Conservation (phyloP, 1,140 invertebrate genomes). For the Mya arenaria region DNA sequence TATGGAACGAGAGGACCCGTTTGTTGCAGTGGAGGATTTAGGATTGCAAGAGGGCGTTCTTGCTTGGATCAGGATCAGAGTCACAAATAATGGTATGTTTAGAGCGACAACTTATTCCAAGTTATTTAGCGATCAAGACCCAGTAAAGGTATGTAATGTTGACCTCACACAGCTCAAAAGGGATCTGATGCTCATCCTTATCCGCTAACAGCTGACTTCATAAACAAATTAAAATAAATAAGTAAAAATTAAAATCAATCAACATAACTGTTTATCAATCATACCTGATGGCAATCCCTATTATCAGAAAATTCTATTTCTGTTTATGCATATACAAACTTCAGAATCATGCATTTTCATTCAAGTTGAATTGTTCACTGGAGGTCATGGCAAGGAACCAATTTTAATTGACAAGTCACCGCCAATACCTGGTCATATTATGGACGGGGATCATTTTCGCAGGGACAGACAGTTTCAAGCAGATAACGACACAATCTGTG, state of each 20-base stretch:
- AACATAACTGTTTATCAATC: no score
- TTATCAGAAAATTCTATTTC: no score
- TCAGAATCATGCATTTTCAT: neutral
- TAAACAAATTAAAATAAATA: no score
- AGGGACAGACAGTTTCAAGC: conserved; percentile 54
- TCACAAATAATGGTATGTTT: conserved; percentile 68
- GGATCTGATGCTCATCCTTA: no score
- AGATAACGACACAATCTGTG: conserved; percentile 52
- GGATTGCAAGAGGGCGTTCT: conserved; percentile 60
- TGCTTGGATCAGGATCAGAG: conserved; percentile 65
- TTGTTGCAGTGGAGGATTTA: conserved; percentile 63
- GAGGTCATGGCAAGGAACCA: conserved; percentile 55
- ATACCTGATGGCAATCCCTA: no score
- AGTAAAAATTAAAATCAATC: no score
- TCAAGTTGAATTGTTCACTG: conserved; percentile 55
- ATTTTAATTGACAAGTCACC: conserved; percentile 61
- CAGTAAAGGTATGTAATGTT: no score
- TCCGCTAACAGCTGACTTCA: no score
- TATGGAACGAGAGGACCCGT: conserved; percentile 54
- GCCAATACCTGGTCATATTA: conserved; percentile 46
- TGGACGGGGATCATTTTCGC: conserved; percentile 45
- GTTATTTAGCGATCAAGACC: no score
- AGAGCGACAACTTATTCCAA: no score
- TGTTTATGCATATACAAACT: no score
- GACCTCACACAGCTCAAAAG: no score